Conservation (phyloP, 2,797 vertebrate species). For the Centroberyx gerrardi region DNA sequence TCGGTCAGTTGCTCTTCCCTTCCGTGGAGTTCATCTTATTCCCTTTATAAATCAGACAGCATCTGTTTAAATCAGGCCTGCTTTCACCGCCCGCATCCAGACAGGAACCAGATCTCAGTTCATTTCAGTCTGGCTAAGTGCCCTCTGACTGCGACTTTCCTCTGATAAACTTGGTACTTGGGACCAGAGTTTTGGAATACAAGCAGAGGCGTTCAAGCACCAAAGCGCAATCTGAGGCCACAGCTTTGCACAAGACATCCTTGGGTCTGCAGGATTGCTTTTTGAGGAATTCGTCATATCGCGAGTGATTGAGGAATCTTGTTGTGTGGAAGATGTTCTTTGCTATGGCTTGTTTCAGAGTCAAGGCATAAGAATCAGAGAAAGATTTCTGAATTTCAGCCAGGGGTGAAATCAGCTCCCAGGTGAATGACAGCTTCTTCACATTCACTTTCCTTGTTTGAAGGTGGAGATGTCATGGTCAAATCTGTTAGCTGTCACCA, state of each 20-base stretch:
- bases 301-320: neutral
- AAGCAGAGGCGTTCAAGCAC: constrained; percentile 45
- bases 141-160: neutral
- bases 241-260: constrained; percentile 27
- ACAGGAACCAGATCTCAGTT: constrained; percentile 35
- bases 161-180: constrained; percentile 27
- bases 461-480: neutral
- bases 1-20: neutral
- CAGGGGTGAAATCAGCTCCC: neutral
- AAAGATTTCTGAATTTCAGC: too few species aligned
- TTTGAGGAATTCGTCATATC: neutral
- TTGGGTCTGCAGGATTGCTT: neutral
- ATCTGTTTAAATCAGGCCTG: constrained; percentile 18
- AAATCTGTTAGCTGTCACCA: neutral
- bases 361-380: too few species aligned
- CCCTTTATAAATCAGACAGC: neutral
- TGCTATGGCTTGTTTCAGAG: too few species aligned
- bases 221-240: constrained; percentile 24
- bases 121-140: constrained; percentile 8
- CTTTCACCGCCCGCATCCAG: constrained; percentile 23
- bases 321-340: too few species aligned
- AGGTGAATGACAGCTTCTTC: neutral
- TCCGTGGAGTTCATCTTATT: constrained; percentile 1
- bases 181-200: constrained; percentile 30
- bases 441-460: neutral